Percentiles rank a stretch among this genome's conserved stretches.
Conservation (phyloP, 1,140 invertebrate genomes). For the Agraylea sexmaculata region DNA sequence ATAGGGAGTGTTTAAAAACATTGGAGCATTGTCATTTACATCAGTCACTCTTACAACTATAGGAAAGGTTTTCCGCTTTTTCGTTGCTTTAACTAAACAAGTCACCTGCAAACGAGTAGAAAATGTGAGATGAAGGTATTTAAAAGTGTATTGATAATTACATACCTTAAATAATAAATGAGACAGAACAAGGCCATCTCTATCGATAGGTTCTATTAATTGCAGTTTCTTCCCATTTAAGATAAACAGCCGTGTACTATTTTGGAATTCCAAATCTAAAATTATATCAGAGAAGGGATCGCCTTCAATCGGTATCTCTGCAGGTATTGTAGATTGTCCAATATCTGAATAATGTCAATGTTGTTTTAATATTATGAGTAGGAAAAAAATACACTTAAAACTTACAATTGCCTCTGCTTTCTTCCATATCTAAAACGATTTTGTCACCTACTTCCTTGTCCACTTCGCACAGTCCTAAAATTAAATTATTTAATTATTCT, state of each 20-base stretch:
- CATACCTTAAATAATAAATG: constrained; percentile 78
- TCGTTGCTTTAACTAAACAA: constrained; percentile 62
- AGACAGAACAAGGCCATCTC: constrained; percentile 74
- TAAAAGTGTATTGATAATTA: constrained; percentile 3
- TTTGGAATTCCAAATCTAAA: constrained; percentile 64
- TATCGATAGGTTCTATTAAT: constrained; percentile 67
- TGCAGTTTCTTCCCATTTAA: constrained; percentile 73
- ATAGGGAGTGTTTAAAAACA: constrained; percentile 70
- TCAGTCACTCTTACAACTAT: constrained; percentile 83
- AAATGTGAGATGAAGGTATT: neutral
- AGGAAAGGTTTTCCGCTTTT: constrained; percentile 68
- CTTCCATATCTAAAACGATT: constrained; percentile 81
- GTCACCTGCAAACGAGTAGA: constrained; percentile 50
- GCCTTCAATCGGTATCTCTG: constrained; percentile 69
- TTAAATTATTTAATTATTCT: neutral
- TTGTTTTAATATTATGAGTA: constrained; percentile 5
- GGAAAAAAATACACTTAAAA: constrained; percentile 22
- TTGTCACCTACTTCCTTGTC: constrained; percentile 76
- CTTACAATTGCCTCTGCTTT: constrained; percentile 76
- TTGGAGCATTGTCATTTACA: constrained; percentile 77
- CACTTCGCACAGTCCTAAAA: constrained; percentile 68
- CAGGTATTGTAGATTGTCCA: constrained; percentile 66
- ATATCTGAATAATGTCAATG: constrained; percentile 50
- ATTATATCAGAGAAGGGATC: constrained; percentile 69
- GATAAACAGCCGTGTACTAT: constrained; percentile 60